Percentiles rank a stretch among this genome's conserved stretches.
These are phyloP conservation scores for Conomelus anceps DNA, from an alignment of 2,888 invertebrate genomes.

Conservation along the genomic window DNA sequence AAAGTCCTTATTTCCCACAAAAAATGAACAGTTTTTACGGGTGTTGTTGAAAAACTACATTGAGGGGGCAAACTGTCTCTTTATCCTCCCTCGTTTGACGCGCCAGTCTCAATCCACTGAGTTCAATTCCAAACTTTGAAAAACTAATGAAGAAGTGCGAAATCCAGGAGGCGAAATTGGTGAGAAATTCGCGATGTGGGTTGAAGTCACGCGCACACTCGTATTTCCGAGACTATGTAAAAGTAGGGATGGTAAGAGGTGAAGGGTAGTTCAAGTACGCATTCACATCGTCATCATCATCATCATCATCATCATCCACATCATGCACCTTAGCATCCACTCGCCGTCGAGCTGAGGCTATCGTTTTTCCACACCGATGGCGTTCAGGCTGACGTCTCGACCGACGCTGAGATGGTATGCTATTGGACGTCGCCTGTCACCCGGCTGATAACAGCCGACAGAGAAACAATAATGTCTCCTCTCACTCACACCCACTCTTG, in stretches of 20 bases:
- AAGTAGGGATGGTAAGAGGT: neutral
- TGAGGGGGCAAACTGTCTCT: no score
- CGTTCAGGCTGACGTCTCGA: constrained; percentile 5
- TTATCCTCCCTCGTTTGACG: no score
- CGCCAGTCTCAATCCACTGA: no score
- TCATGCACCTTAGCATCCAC: neutral
- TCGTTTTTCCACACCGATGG: constrained; percentile 19
- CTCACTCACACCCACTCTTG: neutral
- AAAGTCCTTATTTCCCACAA: no score
- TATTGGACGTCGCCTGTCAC: constrained; percentile 13
- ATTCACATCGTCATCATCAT: no score
- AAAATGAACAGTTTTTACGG: no score
- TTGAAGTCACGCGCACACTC: neutral
- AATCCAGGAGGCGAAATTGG: neutral
- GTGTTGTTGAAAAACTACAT: no score
- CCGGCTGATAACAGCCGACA: constrained; percentile 2
- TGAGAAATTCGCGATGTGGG: neutral
- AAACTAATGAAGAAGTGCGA: neutral
- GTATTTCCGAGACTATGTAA: neutral
- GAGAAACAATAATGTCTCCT: constrained; percentile 15
- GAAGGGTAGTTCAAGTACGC: neutral
- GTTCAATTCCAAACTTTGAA: no score
- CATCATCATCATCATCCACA: neutral
- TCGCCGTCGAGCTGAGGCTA: neutral
- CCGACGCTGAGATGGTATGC: neutral